Evolutionary conservation across 2,797 vertebrate species (phyloP), one percentile per base, ranked within the genome.

Genomic region (Myotis vivesi): DNA sequence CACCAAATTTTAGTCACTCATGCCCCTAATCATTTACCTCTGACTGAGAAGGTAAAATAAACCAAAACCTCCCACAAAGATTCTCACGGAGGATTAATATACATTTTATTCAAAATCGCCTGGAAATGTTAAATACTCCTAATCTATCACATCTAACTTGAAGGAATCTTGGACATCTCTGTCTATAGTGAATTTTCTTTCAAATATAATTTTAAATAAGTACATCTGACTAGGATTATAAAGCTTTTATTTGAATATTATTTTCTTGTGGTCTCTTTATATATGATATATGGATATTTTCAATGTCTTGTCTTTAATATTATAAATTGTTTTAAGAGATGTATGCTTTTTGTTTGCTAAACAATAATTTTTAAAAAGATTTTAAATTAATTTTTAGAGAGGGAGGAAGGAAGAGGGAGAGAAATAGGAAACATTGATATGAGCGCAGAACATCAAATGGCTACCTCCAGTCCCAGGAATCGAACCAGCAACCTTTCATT

Each of bases 191-290:
- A 94, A 55, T 51, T 94, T 93, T 83, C 30, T 59, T 69, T 88
- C 17, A 86, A 51, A 49, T 76, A 59, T 66, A 62, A 53, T 66
- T 91, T 91, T 91, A 81, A 62, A 6, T 73, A 89, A 51, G 8
- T 69, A n/a, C 51, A 75, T 85, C 28, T 73, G 33, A 53, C 7
- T 64, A 69, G 9, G 11, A 75, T 44, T 94, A 72, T 72, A 23
- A 76, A 59, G 94, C 10, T 81, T 88, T 46, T 66, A 72, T 68
- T 83, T 91, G 25, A 93, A 68, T 88, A 12, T 15, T 76, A 94
- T 85, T 87, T 91, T 30, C 71, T 23, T 66, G 22, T 77, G 23
- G 10, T 86, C 11, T 59, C 25, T 89, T 82, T 55, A 91, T 4
- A 28, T 89, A 64, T 5, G 3, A 49, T 33, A 53, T 44, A 33